A percentile compares a stretch with the other conserved stretches of the same genome.
Conservation (phyloP, 2,113 vertebrate genomes). For the Capreolus pygargus region DNA sequence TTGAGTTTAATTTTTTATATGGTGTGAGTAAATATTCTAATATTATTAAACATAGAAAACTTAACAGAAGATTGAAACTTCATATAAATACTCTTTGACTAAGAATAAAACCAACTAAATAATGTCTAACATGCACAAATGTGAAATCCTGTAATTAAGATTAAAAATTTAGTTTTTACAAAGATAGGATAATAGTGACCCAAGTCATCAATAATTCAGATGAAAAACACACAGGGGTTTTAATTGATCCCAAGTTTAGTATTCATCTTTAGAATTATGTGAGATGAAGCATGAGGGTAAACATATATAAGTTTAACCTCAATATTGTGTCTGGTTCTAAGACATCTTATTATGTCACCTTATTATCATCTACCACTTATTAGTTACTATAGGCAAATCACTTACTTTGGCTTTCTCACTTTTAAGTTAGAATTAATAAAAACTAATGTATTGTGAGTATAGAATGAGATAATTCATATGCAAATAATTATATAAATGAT, state of each 20-base stretch:
- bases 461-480: neutral
- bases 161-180: neutral
- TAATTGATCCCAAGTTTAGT: neutral
- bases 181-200: neutral
- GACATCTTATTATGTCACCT: neutral
- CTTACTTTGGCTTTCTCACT: neutral
- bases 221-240: neutral
- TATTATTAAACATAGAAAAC: neutral
- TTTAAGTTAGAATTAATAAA: neutral
- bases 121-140: neutral
- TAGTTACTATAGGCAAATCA: neutral
- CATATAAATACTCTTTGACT: neutral
- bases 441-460: neutral
- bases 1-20: neutral
- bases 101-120: neutral
- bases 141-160: neutral
- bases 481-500: neutral
- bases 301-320: neutral
- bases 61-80: neutral
- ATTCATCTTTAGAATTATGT: neutral
- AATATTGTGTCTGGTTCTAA: neutral
- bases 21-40: neutral
- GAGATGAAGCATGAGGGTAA: neutral
- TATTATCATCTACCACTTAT: neutral
- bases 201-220: neutral